Evolutionary conservation across 1,140 invertebrate species (phyloP).

Genomic region (Eriosoma lanigerum): DNA sequence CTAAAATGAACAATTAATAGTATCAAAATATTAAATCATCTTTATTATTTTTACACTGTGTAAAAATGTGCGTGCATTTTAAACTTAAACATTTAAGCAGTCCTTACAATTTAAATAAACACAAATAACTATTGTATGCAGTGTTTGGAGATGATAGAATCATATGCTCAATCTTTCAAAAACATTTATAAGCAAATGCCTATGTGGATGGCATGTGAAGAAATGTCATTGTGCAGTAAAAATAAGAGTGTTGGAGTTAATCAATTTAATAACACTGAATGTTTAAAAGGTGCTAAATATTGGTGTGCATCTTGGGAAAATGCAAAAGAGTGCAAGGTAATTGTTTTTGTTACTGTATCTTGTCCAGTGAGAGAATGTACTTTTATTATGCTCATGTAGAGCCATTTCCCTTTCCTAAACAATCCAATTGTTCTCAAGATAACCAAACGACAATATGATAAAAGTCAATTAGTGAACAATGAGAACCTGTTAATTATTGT

Average conservation of each 20-base stretch:
- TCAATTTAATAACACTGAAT: constrained; percentile 11
- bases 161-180: constrained; percentile 35
- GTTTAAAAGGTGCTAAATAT: constrained; percentile 13
- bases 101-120: neutral
- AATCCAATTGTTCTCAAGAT: too few relatives aligned
- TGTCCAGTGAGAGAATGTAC: too few relatives aligned
- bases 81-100: neutral
- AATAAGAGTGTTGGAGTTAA: constrained; percentile 27
- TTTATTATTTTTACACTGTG: neutral
- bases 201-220: constrained; percentile 40
- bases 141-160: constrained; percentile 44
- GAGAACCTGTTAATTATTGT: too few relatives aligned
- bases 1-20: too few relatives aligned
- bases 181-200: constrained; percentile 9
- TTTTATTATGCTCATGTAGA: too few relatives aligned
- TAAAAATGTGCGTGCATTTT: neutral
- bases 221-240: constrained; percentile 2
- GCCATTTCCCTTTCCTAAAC: too few relatives aligned
- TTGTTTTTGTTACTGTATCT: too few relatives aligned
- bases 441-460: too few relatives aligned
- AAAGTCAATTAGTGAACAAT: too few relatives aligned
- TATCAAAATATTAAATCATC: neutral
- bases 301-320: constrained; percentile 32
- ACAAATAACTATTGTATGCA: constrained; percentile 32
- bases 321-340: constrained; percentile 43